These are phyloP conservation scores for Machaerirhynchus nigripectus DNA, from an alignment of 2,113 vertebrate genomes.

Conservation along the genomic window DNA sequence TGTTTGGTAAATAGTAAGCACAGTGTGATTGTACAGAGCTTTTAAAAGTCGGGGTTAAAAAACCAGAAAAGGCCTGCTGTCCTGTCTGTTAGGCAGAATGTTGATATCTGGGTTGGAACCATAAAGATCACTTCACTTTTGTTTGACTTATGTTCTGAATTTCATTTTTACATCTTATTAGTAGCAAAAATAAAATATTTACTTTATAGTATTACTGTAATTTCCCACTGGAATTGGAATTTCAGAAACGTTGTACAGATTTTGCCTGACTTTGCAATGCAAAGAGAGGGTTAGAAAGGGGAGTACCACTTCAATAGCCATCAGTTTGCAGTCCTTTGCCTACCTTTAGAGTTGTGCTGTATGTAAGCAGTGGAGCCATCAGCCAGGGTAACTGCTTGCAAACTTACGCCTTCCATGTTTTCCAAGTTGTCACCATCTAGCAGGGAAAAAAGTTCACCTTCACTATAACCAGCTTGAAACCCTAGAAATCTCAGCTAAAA, in stretches of 20 bases:
- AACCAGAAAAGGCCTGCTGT: not conserved
- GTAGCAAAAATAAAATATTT: not conserved
- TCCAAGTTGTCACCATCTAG: conserved; percentile 94
- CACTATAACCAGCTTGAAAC: not conserved
- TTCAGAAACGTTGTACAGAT: not conserved
- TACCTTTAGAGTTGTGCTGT: conserved; percentile 94
- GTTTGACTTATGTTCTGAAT: not conserved
- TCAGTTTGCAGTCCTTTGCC: not conserved
- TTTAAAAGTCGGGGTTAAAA: not conserved
- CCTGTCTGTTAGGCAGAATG: not conserved
- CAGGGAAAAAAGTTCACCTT: not conserved
- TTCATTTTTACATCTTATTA: not conserved
- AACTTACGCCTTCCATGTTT: conserved; percentile 94
- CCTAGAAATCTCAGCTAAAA: not conserved
- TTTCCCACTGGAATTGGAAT: not conserved
- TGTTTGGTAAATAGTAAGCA: not conserved
- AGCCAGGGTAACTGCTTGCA: conserved; percentile 94
- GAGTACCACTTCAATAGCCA: not conserved
- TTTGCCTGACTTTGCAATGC: not conserved
- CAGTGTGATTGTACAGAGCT: not conserved
- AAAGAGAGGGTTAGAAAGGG: not conserved
- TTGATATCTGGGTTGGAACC: not conserved
- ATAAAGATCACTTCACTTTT: not conserved
- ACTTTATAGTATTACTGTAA: not conserved
- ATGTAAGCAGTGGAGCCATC: conserved; percentile 98